A percentile compares a stretch with the other conserved stretches of the same genome.
These are phyloP conservation scores for cat (Felis catus) DNA, from an alignment of 2,113 vertebrate genomes.

Conservation along the genomic window DNA sequence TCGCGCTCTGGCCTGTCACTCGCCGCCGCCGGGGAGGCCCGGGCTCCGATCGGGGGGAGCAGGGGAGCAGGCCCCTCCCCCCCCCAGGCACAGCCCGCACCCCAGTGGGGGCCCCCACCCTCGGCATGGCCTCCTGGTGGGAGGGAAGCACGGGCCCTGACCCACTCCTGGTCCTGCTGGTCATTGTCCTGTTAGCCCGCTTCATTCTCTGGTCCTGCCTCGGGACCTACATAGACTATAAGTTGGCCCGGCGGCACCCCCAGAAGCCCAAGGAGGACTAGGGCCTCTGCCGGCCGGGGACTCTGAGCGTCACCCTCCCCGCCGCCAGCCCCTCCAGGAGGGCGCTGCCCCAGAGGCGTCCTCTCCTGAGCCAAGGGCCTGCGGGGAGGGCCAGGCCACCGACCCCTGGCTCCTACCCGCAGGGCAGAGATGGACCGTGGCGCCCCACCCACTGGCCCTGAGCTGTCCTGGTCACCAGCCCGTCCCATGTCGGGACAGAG, in stretches of 20 bases:
- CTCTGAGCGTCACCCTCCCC: accelerated
- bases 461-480: neutral
- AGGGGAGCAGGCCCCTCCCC: neutral
- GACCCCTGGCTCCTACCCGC: accelerated
- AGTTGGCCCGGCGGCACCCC: slow-evolving; percentile 78
- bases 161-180: slow-evolving; percentile 83
- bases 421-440: accelerated
- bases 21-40: slow-evolving; percentile 85
- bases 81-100: too few relatives aligned
- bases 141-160: slow-evolving; percentile 73
- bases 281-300: neutral
- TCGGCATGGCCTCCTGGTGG: neutral
- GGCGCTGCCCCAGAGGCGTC: accelerated
- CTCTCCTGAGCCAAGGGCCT: neutral
- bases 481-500: accelerated
- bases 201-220: slow-evolving; percentile 88
- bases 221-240: slow-evolving; percentile 81
- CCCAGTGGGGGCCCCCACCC: accelerated
- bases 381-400: accelerated
- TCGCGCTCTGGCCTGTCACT: slow-evolving; percentile 84
- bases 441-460: neutral
- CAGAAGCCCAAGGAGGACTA: slow-evolving; percentile 74
- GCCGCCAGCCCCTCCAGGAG: accelerated
- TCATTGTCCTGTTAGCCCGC: slow-evolving; percentile 83
- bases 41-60: slow-evolving; percentile 62